Base-by-base conservation (phyloP, 1,140 invertebrate species). In the Schlechtendalia chinensis region DNA sequence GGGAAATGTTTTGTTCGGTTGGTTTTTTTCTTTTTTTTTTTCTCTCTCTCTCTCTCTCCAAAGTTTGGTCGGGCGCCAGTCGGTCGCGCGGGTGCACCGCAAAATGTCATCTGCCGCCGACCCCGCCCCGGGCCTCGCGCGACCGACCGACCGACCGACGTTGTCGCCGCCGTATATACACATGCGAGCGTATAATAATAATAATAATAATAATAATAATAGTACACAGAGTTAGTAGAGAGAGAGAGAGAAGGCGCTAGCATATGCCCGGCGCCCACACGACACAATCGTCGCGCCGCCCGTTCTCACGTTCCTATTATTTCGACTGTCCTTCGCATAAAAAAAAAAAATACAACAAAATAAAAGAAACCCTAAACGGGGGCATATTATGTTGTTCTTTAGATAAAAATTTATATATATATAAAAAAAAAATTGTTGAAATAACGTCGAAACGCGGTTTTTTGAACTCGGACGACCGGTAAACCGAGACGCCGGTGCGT, bases 11-110 rank as follows among this genome's bases (percentile, higher is more conserved):
- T 50, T 50, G 5, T 50, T 8, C 3, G 32, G 32, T 4, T 39
- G 5, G 47, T 50, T 50, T 50, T 50, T 47, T 50, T 50, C 50
- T 50, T 50, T 50, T 50, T 50, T 71, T 77, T 77, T 50, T 77
- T 74, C n/a, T n/a, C n/a, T n/a, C n/a, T n/a, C n/a, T n/a, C n/a
- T n/a, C n/a, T n/a, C n/a, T n/a, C n/a, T 59, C 24, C 39, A 58
- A 59, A 77, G 54, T 77, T 77, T 77, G 75, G 54, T 79, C 56
- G 75, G 75, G 54, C 75, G 75, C 58, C 75, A 61, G 58, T 79
- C 58, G 58, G 75, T 79, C 75, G 75, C 75, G 58, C 75, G 75
- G 75, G 75, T 79, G 75, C 75, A 79, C 75, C 75, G 75, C 75
- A 79, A 79, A 79, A 79, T 79, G 75, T 79, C 75, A 79, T 79